A percentile compares a stretch with the other conserved stretches of the same genome.
Evolutionary conservation across 1,140 invertebrate species (phyloP).

Genomic region (Sarcophaga bullata): DNA sequence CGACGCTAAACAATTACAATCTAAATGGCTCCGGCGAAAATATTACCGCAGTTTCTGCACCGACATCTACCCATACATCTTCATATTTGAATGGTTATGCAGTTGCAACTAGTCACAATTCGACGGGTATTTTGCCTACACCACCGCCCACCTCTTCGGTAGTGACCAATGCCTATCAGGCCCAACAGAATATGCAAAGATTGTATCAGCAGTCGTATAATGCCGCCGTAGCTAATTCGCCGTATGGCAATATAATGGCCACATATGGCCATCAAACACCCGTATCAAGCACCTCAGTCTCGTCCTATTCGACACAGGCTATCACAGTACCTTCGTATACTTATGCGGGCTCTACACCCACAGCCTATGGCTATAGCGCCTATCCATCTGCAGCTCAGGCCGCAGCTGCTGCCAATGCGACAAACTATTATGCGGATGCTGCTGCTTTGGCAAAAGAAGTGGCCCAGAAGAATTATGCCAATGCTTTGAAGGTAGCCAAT

Average conservation of each 20-base stretch:
- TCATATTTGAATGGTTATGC: slow-evolving; percentile 32
- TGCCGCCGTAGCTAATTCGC: slow-evolving; percentile 53
- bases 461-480: slow-evolving; percentile 81
- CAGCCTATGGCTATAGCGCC: slow-evolving; percentile 62
- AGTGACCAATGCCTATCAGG: slow-evolving; percentile 49
- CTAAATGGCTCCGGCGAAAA: not conserved
- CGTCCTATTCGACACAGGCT: slow-evolving; percentile 17
- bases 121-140: slow-evolving; percentile 63
- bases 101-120: not conserved
- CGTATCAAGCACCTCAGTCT: slow-evolving; percentile 43
- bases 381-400: slow-evolving; percentile 55
- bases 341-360: slow-evolving; percentile 51
- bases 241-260: slow-evolving; percentile 43
- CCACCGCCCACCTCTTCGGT: slow-evolving; percentile 49
- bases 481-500: slow-evolving; percentile 72
- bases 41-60: slow-evolving; percentile 43
- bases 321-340: slow-evolving; percentile 53
- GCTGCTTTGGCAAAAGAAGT: slow-evolving; percentile 78
- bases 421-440: slow-evolving; percentile 67
- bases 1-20: not conserved
- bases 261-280: slow-evolving; percentile 51
- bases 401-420: slow-evolving; percentile 23
- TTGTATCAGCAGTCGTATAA: slow-evolving; percentile 53
- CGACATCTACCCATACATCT: slow-evolving; percentile 38
- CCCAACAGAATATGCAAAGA: slow-evolving; percentile 50